Base-by-base conservation (phyloP, 1,140 invertebrate genomes). In the Zaprionus africanus region DNA sequence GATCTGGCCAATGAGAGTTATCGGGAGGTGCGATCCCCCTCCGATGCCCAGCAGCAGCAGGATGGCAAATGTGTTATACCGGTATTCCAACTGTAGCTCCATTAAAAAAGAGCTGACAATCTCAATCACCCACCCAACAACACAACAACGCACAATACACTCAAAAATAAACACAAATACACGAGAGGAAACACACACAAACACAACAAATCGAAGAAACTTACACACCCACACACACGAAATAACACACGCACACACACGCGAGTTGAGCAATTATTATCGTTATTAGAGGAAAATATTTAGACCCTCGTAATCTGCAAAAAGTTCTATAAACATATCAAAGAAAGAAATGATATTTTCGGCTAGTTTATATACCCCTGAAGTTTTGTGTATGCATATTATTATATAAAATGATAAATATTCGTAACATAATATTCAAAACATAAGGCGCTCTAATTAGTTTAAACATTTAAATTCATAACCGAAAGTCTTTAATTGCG, bases 41-140 rank as follows among this genome's bases (percentile, higher is more conserved):
- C 41, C 22, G 68, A 65, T 5, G 67, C 79, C 9, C 31, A 34
- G n/a, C 82, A 82, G 76, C 78, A 82, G 64, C 77, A 68, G 58
- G 83, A 90, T 58, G 81, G 82, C 77, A 87, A 87, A 79, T 67
- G 75, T 58, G 72, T 77, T 76, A 92, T 92, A 82, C 91, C 91
- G 91, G 91, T 92, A 92, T 85, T 86, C 86, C 72, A 85, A 85
- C 68, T 63, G 65, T 73, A 86, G 56, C 60, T 34, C 38, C 64
- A 63, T 46, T 46, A 70, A 66, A 51, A 57, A 72, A 46, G 26
- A 67, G 36, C 59, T 74, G 53, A 43, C 74, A 73, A 71, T 66
- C 58, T 41, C 60, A 78, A 67, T 78, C 74, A 85, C 71, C 51
- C 81, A 72, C 78, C 49, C 53, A 78, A 43, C 53, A 65, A 41